Conservation (phyloP, 1,140 invertebrate genomes). For the Drosophila watanabei region DNA sequence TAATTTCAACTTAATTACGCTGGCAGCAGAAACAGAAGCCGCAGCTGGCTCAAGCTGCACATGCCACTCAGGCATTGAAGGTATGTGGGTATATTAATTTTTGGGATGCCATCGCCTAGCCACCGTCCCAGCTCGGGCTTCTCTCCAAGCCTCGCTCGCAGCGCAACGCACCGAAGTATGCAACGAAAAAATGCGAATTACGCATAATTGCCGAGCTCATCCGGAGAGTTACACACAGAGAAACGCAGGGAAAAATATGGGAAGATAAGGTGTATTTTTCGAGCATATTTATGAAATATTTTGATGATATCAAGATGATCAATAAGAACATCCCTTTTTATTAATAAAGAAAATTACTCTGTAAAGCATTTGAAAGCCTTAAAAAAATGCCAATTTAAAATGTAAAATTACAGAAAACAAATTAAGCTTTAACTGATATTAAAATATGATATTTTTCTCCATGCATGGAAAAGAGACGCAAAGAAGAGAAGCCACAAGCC, state of each 20-base stretch:
- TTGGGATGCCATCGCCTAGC: constrained; percentile 51
- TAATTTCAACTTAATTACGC: constrained; percentile 69
- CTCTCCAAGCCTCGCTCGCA: background rate
- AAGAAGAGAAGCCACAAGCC: constrained; percentile 39
- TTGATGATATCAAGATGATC: background rate
- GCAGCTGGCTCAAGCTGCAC: constrained; percentile 43
- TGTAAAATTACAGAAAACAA: background rate
- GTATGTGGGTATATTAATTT: constrained; percentile 74
- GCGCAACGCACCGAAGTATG: constrained; percentile 62
- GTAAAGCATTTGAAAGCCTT: background rate
- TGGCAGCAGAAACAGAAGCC: constrained; percentile 34
- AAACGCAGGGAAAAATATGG: background rate
- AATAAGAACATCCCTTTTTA: background rate
- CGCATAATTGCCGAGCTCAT: constrained; percentile 63
- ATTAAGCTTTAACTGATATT: background rate
- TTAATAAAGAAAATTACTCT: background rate
- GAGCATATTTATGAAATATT: background rate
- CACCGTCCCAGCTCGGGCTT: background rate
- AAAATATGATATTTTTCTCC: constrained; percentile 2
- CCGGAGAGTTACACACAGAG: background rate
- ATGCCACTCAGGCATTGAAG: constrained; percentile 44
- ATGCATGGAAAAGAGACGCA: background rate
- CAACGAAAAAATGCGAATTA: constrained; percentile 74
- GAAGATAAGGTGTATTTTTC: background rate
- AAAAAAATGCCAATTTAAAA: background rate